These are phyloP conservation scores for Drosophila kikkawai DNA, from an alignment of 1,140 invertebrate genomes.

Conservation along the genomic window DNA sequence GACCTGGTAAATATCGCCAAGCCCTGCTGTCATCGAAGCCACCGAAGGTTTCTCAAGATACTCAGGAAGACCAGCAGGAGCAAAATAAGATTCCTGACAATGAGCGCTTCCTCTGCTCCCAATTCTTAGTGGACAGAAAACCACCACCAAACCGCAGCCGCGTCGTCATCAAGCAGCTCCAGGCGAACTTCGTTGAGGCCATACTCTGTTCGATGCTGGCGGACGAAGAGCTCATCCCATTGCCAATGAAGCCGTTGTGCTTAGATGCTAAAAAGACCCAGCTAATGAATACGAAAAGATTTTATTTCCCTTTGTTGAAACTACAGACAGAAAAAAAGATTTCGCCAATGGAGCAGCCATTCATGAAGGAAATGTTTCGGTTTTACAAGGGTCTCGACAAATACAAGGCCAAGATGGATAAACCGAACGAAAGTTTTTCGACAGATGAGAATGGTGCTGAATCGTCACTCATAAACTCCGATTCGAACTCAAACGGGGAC, in stretches of 20 bases:
- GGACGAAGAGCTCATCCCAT: conserved; percentile 31
- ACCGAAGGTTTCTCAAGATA: background rate
- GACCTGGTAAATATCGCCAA: background rate
- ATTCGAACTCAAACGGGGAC: background rate
- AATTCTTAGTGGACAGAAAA: background rate
- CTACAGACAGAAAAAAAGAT: too few species aligned
- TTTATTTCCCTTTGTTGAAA: too few species aligned
- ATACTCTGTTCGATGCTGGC: conserved; percentile 58
- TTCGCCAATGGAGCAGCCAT: background rate
- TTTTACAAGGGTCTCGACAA: conserved; percentile 39
- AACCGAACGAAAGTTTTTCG: too few species aligned
- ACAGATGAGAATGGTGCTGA: background rate
- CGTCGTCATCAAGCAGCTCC: background rate
- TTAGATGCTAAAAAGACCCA: background rate
- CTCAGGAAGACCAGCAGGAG: background rate
- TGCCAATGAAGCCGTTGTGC: background rate
- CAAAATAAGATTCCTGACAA: background rate
- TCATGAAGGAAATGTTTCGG: conserved; percentile 18
- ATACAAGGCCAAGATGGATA: conserved; percentile 18
- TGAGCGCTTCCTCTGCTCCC: conserved; percentile 10
- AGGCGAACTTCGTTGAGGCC: conserved; percentile 30
- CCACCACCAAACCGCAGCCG: background rate
- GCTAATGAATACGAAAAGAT: too few species aligned
- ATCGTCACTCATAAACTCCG: too few species aligned
- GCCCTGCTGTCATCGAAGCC: background rate